These are phyloP conservation scores for Drepana falcataria DNA, from an alignment of 2,888 invertebrate species.

Conservation along the genomic window DNA sequence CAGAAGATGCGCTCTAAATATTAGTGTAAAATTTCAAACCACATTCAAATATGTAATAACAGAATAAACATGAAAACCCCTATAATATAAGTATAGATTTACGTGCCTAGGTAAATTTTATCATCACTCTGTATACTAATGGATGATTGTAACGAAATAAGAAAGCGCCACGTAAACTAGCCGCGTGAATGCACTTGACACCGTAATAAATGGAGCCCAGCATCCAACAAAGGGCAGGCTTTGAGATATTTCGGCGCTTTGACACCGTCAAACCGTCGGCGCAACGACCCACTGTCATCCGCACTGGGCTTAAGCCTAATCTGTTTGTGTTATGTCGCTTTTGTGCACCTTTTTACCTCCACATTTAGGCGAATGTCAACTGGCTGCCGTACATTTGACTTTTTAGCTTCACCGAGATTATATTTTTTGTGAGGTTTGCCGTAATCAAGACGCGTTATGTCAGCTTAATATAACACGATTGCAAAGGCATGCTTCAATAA, in stretches of 20 bases:
- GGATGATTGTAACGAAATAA: conserved; percentile 35
- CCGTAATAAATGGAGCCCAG: conserved; percentile 58
- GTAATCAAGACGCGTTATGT: neutral
- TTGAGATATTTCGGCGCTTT: conserved; percentile 39
- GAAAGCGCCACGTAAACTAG: conserved; percentile 54
- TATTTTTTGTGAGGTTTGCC: neutral
- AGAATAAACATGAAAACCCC: no score
- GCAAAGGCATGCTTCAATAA: neutral
- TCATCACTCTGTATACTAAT: conserved; percentile 35
- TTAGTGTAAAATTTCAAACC: no score
- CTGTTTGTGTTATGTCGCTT: conserved; percentile 39
- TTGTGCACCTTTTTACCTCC: conserved; percentile 5
- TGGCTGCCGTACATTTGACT: neutral
- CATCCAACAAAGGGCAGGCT: conserved; percentile 38
- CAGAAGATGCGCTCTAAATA: no score
- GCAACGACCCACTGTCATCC: conserved; percentile 45
- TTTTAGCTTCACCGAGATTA: conserved; percentile 2
- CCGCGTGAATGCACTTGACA: conserved; percentile 62
- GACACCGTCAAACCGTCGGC: conserved; percentile 18
- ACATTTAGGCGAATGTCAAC: neutral
- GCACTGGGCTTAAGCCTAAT: conserved; percentile 26
- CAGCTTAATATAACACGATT: neutral
- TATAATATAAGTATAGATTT: no score
- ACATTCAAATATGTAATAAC: no score
- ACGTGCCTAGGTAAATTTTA: conserved; percentile 3